These are phyloP conservation scores for Micrasema longulum DNA, from an alignment of 1,140 invertebrate genomes.

Conservation along the genomic window DNA sequence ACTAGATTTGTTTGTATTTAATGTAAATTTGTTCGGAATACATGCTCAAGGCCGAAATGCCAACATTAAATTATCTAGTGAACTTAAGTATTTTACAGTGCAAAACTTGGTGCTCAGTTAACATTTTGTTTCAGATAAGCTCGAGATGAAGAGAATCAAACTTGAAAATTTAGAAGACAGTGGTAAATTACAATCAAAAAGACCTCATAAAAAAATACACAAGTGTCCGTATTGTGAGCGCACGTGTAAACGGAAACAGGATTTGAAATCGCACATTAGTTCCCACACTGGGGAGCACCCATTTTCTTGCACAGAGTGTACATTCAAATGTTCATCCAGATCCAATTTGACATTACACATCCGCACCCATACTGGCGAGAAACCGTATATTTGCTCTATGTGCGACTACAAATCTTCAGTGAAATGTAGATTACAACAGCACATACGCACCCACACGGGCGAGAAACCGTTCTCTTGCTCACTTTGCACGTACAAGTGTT, in stretches of 20 bases:
- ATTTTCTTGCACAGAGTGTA: too few species aligned
- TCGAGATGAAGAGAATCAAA: conserved; percentile 60
- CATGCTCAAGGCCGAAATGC: conserved; percentile 70
- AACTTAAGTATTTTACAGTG: too few species aligned
- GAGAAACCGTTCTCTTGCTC: conserved; percentile 76
- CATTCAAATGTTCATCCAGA: conserved; percentile 69
- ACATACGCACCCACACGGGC: conserved; percentile 80
- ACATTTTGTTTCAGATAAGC: too few species aligned
- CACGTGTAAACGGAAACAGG: background rate
- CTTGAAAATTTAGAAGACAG: background rate
- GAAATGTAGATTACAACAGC: conserved; percentile 82
- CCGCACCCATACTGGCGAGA: conserved; percentile 74
- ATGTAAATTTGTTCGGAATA: conserved; percentile 72
- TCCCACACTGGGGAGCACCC: too few species aligned
- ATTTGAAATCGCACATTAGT: conserved; percentile 7
- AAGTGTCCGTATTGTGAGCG: background rate
- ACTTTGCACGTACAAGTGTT: conserved; percentile 72
- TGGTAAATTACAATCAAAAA: too few species aligned
- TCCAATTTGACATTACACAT: conserved; percentile 73
- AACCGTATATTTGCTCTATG: conserved; percentile 70
- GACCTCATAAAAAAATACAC: too few species aligned
- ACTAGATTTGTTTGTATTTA: too few species aligned
- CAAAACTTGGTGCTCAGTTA: too few species aligned
- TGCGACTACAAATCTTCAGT: conserved; percentile 72
- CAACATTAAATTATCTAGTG: too few species aligned